Evolutionary conservation across 2,797 vertebrate genomes (phyloP), one percentile per base, ranked within the genome.

Genomic region (Triplophysa bombifrons): DNA sequence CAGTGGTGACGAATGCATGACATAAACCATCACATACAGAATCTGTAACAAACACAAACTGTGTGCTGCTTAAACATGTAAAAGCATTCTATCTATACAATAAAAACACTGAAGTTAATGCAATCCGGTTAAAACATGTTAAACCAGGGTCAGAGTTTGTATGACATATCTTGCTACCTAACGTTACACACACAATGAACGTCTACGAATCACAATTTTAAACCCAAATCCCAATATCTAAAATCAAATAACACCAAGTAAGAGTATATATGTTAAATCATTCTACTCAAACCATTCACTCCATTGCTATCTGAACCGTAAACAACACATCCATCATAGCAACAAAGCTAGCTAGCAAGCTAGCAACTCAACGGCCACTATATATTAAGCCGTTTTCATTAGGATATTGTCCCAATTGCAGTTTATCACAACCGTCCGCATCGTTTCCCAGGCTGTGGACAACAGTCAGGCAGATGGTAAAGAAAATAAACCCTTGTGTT

Each of bases 331-430:
- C 46, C 17, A 22, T n/a, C 3, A 27, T 9, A 78, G 67, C 41
- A 27, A n/a, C 27, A 20, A 63, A 13, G 56, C 67, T 64, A 78
- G 16, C 68, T 65, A 50, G 41, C 69, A 46, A 2, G 61, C 19
- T 48, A 34, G 7, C 61, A 4, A 46, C 44, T 44, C 5, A 55
- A 5, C 30, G 22, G 66, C 6, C 25, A 2, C 19, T 17, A 22
- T 22, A n/a, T 14, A 64, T 61, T 41, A 44, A 0, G 22, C 3
- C 0, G 17, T 44, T 81, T 71, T 34, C 19, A 67, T 58, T 93
- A 98, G 96, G 97, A 98, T 99, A 99, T 93, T 99, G 97, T 87
- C 96, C 97, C 70, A 96, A 84, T 56, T 89, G 89, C 38, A 99
- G 91, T 77, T 92, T 90, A 34, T 95, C 93, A 87, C 97, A 98